Conservation (phyloP, 2,888 invertebrate genomes). For the Dromius quadrimaculatus region DNA sequence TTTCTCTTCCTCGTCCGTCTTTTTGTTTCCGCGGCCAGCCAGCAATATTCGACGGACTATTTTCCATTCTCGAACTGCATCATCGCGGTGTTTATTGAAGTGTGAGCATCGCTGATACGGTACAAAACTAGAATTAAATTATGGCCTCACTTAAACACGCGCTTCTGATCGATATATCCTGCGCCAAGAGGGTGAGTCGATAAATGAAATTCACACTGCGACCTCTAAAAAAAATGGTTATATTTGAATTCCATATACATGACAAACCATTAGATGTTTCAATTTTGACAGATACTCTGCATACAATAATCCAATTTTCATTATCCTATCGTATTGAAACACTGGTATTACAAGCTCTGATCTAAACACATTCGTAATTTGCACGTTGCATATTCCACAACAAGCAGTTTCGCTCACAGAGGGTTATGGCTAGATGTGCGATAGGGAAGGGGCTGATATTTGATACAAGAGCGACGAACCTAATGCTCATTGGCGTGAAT, state of each 20-base stretch:
- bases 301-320: not conserved
- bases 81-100: constrained; percentile 44
- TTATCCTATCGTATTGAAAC: constrained; percentile 8
- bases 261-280: not conserved
- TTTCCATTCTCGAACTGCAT: not conserved
- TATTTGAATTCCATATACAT: constrained; percentile 3
- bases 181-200: not conserved
- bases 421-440: too few species aligned
- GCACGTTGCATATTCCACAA: constrained; percentile 40
- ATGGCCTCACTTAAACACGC: constrained; percentile 51
- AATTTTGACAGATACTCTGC: not conserved
- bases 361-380: constrained; percentile 19
- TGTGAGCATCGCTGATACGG: constrained; percentile 50
- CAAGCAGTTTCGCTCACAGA: constrained; percentile 17
- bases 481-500: constrained; percentile 28
- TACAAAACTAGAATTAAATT: constrained; percentile 52
- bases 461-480: not conserved
- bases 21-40: constrained; percentile 35
- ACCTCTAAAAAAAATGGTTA: not conserved
- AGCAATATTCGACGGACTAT: constrained; percentile 42
- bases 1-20: not conserved
- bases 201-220: constrained; percentile 33
- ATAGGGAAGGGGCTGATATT: not conserved
- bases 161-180: constrained; percentile 45
- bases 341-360: constrained; percentile 12